Evolutionary conservation across 2,888 invertebrate genomes (phyloP), one percentile per base, ranked within the genome.

Genomic region (Epinotia bilunana): DNA sequence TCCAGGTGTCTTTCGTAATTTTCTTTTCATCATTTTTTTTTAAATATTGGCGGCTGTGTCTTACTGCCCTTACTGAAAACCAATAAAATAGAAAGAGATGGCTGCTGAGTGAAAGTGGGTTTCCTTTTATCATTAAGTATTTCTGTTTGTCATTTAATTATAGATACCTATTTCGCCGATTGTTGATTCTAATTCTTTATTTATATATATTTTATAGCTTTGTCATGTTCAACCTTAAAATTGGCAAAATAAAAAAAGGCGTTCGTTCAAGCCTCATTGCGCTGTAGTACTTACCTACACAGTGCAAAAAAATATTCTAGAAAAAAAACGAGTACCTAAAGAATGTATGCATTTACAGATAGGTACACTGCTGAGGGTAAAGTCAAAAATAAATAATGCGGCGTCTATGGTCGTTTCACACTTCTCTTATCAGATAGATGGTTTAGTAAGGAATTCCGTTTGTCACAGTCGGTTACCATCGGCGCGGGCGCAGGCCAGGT

Each of bases 401-500:
- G 39, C 12, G 20, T 33, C 61, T 16, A 9, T 33, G 16, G 39
- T 67, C 28, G 43, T 13, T 18, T 43, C 57, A 58, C 57, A 57
- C 11, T 43, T 43, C 7, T 39, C n/a, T 43, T 39, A 57, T 68
- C 39, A 46, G 23, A 11, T 33, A 57, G 3, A 7, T 43, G 43
- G 39, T n/a, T 53, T 33, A 11, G 65, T 67, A 55, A 74, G 74
- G 74, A 74, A 53, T 62, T 77, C 72, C 75, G 77, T 77, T 75
- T 65, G 74, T 75, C 75, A 75, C 69, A 67, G 77, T 70, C 73
- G 11, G 77, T 72, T 68, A 60, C 64, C 33, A 9, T 12, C 28
- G 63, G 12, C 12, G 43, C 72, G 74, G 77, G 71, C 74, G 72
- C 78, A 72, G 68, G 65, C 81, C 82, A 83, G 82, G 81, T 82